Evolutionary conservation across 1,140 invertebrate species (phyloP), one percentile per base, ranked within the genome.

Genomic region (Nautilus pompilius): DNA sequence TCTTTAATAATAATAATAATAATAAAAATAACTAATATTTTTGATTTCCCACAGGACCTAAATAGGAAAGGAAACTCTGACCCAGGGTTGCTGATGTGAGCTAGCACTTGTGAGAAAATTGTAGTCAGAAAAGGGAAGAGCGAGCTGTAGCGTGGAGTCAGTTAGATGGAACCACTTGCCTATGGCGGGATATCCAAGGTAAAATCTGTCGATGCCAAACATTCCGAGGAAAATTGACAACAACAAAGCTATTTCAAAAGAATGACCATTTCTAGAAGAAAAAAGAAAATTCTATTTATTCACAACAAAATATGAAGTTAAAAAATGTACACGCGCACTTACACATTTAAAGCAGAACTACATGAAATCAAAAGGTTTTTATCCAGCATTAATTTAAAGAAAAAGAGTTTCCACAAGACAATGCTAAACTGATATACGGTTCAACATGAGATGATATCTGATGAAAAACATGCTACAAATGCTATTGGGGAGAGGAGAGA

Each of bases 171-270:
- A 6, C 46, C 24, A 54, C 63, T 64, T 65, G 81, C 82, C 84
- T 65, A 98, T 88, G 24, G 93, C 96, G 54, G 93, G 93, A 83
- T 99, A 98, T 20, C 96, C 96, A 3, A 99, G 85, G 78, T 98
- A 99, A 82, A 99, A 98, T 66, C 96, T 85, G 81, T 99, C 96
- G 17, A 93, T 87, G n/a, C 96, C 96, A 85, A 99, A 95, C 92
- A 96, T 96, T 29, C 95, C 95, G 22, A 87, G 75, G 76, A 99
- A 99, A 49, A 99, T 91, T 2, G 96, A 98, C 0, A 99, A 84
- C 17, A 99, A 78, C 54, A 99, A 80, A 0, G 96, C 89, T 49
- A 92, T 95, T 80, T 97, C 93, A 82, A 96, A 91, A 1, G 91
- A 92, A 61, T 74, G 71, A 29, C 77, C 76, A 74, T 76, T 80